A percentile compares a stretch with the other conserved stretches of the same genome.
These are phyloP conservation scores for Parapsyche elsis DNA, from an alignment of 1,140 invertebrate genomes.

Conservation along the genomic window DNA sequence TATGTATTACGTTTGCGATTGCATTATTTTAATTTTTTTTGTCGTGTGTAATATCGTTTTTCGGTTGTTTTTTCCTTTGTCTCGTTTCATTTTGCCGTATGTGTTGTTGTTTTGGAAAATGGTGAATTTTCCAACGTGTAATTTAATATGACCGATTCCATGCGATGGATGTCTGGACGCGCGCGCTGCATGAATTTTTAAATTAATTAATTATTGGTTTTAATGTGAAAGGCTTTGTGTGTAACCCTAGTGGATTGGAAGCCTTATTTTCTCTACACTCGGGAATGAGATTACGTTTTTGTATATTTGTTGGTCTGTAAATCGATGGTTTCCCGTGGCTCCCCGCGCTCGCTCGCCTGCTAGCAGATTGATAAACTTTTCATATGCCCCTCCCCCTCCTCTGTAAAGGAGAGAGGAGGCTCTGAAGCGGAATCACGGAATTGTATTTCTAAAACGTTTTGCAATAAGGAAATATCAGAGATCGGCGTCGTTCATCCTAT, in stretches of 20 bases:
- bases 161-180: too few species aligned
- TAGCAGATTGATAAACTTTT: conserved; percentile 51
- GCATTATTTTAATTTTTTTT: too few species aligned
- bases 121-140: too few species aligned
- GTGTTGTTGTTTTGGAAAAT: too few species aligned
- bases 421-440: conserved; percentile 19
- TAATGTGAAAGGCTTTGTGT: neutral
- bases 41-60: too few species aligned
- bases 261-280: conserved; percentile 30
- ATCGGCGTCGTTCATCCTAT: conserved; percentile 29
- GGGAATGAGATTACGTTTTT: conserved; percentile 50
- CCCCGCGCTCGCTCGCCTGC: conserved; percentile 11
- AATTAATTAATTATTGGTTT: neutral
- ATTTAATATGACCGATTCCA: too few species aligned
- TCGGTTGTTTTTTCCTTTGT: too few species aligned
- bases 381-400: conserved; percentile 31
- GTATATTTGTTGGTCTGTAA: conserved; percentile 50
- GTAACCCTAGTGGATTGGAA: conserved; percentile 15
- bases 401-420: neutral
- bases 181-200: too few species aligned
- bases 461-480: conserved; percentile 40
- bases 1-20: neutral
- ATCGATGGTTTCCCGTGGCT: conserved; percentile 36
- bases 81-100: too few species aligned
- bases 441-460: conserved; percentile 46